phyloP scores from a whole-genome alignment of 1,140 invertebrate genomes.

The Ceratosolen solmsi region DNA sequence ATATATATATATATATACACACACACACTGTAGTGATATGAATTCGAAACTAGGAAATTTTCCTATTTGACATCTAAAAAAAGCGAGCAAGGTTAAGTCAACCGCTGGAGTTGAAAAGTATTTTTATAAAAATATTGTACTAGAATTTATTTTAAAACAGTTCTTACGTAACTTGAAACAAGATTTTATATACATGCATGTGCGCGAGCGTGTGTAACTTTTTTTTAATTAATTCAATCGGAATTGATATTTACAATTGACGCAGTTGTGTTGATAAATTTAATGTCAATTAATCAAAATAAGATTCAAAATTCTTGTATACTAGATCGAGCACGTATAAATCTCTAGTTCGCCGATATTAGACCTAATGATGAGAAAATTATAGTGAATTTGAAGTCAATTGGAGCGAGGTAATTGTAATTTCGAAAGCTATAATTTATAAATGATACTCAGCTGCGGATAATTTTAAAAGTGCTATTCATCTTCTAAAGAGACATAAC shows the following conservation, averaged over 20 bases:
- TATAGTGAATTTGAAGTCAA: background rate
- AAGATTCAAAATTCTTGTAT: too few relatives aligned
- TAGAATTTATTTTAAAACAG: too few relatives aligned
- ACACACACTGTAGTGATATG: too few relatives aligned
- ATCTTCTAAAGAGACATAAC: constrained; percentile 1
- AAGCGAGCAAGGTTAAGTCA: background rate
- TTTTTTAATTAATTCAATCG: too few relatives aligned
- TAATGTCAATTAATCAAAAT: too few relatives aligned
- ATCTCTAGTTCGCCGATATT: background rate
- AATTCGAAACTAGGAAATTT: background rate
- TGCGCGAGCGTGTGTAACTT: too few relatives aligned
- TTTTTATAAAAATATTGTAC: too few relatives aligned
- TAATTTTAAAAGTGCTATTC: background rate
- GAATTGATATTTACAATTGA: too few relatives aligned
- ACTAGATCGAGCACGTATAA: background rate
- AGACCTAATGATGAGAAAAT: background rate
- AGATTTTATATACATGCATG: too few relatives aligned
- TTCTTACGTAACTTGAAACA: too few relatives aligned
- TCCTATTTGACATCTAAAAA: background rate
- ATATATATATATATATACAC: too few relatives aligned
- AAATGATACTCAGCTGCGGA: background rate
- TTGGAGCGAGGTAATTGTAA: background rate
- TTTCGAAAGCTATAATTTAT: background rate
- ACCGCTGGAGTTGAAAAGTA: background rate
- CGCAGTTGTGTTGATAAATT: too few relatives aligned